Base-by-base conservation (phyloP, 2,888 invertebrate genomes). In the Orchesella flavescens region DNA sequence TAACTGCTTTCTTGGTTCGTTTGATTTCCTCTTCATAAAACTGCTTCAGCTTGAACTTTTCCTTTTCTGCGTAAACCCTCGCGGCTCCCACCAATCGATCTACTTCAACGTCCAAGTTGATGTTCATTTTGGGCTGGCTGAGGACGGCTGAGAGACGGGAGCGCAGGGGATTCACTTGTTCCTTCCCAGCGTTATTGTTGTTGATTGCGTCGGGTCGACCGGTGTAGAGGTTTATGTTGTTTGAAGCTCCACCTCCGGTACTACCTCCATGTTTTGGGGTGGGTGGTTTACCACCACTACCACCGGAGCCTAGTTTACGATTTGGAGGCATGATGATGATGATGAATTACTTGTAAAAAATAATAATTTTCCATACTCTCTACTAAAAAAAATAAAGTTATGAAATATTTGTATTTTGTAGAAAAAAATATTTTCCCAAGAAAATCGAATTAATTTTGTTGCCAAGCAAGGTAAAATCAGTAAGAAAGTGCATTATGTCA, bases 1-100 rank as follows among this genome's bases (percentile, higher is more conserved):
- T 73, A 5, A 74, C 24, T 1, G n/a, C 7, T 3, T 66, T 66
- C 57, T 80, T 80, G 15, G 53, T 72, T 13, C 55, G n/a, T 0
- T 34, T 19, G 0, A 80, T 74, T 46, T 80, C 80, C 59, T 80
- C 80, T 19, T 80, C 80, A 59, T 80, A 80, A 17, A 49, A 68
- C 74, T 80, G 73, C 49, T 80, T 80, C 80, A 80, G n/a, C 49
- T 80, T 80, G 23, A 74, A 74, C 49, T 80, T 80, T 23, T 80
- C 80, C 55, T 74, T 80, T 46, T 80, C 80, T 10, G 63, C 15
- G 43, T n/a, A 80, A 7, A 23, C 13, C 43, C 21, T 53, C 13
- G 80, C 80, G 1, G 63, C 59, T 0, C 61, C 73, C 3, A 80
- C 68, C 49, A 80, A 34, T 15, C 80, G 46, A 17, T 80, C 59